Base-by-base conservation (phyloP, 2,888 invertebrate species). In the Busseola fusca region DNA sequence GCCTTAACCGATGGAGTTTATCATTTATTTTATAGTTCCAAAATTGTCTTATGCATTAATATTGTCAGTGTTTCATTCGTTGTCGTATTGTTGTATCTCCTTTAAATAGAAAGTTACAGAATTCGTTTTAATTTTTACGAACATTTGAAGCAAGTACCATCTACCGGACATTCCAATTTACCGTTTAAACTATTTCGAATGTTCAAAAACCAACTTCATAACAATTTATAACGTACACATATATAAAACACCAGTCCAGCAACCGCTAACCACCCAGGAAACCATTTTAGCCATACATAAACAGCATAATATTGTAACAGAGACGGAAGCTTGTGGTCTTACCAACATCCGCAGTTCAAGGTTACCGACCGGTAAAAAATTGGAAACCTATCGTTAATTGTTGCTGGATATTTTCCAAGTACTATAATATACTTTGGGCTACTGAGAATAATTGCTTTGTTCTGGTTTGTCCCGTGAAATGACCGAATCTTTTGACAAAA, bases 301-400 rank as follows among this genome's bases (percentile, higher is more conserved):
- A 80, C 59, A 73, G 25, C 58, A 63, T 48, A 62, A 78, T 72
- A 48, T 57, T 66, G 59, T 78, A 81, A 42, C 74, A 73, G 62
- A 69, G 69, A 63, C 78, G 80, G 82, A 80, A 82, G 56, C n/a
- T 52, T n/a, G 78, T 42, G 82, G 74, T 67, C 27, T 14, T 30
- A 65, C 54, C 63, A 57, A 56, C 68, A 54, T 81, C 68, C 64
- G 74, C 40, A 45, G 60, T 62, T 69, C 79, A 78, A 74, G 82
- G 74, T 60, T 67, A 56, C 21, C 10, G 4, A 34, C 14, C 3
- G 54, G 40, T 45, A 64, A 64, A 67, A 67, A 67, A 64, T 78
- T 69, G 54, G 52, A 42, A 64, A 40, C 48, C 45, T 65, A n/a
- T 27, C 16, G 30, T 45, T 52, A 75, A 60, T 58, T 66, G 54